phyloP scores from a whole-genome alignment of 2,113 vertebrate species.

The Piliocolobus tephrosceles region DNA sequence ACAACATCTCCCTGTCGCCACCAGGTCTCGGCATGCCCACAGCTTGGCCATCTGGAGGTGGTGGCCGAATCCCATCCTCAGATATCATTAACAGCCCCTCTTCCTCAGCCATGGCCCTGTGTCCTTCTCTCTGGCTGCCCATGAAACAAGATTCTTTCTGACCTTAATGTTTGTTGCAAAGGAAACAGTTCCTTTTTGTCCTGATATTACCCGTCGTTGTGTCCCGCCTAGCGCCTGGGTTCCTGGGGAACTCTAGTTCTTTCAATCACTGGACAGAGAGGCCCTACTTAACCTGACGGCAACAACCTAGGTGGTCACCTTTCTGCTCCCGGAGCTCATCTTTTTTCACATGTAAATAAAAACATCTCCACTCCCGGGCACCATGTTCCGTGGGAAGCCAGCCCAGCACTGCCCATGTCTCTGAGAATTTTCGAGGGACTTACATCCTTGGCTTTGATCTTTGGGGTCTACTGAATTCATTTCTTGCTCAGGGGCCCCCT shows the following conservation, averaged over 20 bases:
- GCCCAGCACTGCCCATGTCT: not conserved
- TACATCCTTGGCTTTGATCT: not conserved
- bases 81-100: not conserved
- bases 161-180: not conserved
- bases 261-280: not conserved
- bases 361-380: fast-evolving
- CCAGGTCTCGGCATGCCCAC: not conserved
- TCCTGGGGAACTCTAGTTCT: not conserved
- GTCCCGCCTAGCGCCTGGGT: not conserved
- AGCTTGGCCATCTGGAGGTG: not conserved
- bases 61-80: not conserved
- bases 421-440: not conserved
- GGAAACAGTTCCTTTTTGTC: not conserved
- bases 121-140: slow-evolving; percentile 1
- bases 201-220: not conserved
- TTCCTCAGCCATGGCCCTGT: not conserved
- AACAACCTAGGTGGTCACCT: not conserved
- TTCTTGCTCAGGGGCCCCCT: not conserved
- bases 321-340: not conserved
- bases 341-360: not conserved
- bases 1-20: not conserved
- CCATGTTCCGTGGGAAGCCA: not conserved
- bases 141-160: not conserved
- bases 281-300: not conserved
- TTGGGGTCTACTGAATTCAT: not conserved